Conservation (phyloP, 2,888 invertebrate genomes). For the Drosophila anomelani region DNA sequence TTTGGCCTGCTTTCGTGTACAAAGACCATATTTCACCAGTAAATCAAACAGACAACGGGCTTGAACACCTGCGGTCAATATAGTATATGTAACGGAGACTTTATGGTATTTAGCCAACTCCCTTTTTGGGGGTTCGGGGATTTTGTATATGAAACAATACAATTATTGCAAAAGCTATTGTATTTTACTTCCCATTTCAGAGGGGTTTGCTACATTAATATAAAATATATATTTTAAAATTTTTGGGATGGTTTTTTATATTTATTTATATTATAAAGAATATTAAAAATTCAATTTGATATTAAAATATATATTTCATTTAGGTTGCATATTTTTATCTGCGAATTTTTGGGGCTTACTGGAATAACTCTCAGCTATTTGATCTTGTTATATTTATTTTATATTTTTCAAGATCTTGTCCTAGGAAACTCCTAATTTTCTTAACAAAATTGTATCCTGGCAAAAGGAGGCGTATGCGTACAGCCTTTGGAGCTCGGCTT, state of each 20-base stretch:
- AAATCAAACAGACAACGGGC: constrained; percentile 67
- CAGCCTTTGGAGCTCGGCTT: constrained; percentile 38
- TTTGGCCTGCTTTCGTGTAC: constrained; percentile 59
- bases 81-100: background rate
- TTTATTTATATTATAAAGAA: background rate
- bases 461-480: constrained; percentile 47
- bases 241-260: background rate
- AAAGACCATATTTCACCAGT: constrained; percentile 68
- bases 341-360: background rate
- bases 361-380: fast-evolving
- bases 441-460: constrained; percentile 8
- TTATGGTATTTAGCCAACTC: background rate
- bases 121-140: background rate
- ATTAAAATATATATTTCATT: background rate
- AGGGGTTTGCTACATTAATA: background rate
- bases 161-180: background rate
- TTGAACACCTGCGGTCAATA: constrained; percentile 27
- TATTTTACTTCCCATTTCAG: background rate
- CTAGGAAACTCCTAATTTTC: background rate
- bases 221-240: background rate
- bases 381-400: no score
- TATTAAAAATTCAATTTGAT: no score
- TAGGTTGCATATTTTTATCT: background rate
- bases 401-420: background rate
- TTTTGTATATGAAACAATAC: background rate